Evolutionary conservation across 2,113 vertebrate species (phyloP).

Genomic region (Laticauda laticaudata): DNA sequence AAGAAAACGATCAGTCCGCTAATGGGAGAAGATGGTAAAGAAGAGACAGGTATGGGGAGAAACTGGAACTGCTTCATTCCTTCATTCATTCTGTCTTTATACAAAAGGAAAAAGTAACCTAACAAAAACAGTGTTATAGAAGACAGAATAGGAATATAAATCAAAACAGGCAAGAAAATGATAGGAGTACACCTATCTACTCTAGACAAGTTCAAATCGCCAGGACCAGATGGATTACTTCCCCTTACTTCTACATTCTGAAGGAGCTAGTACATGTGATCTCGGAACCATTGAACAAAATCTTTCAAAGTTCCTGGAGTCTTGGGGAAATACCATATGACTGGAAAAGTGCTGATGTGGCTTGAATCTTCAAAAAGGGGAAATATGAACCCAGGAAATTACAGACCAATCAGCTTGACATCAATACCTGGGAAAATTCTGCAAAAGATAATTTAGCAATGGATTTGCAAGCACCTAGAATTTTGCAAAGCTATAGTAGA

Average conservation of each 20-base stretch:
- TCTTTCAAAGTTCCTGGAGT: background rate
- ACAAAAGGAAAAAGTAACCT: too few species aligned
- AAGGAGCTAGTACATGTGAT: background rate
- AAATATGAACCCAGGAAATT: background rate
- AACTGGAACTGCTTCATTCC: too few species aligned
- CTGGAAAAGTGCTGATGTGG: background rate
- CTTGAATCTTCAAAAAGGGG: background rate
- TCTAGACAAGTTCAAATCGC: background rate
- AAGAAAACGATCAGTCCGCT: too few species aligned
- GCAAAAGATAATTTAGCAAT: background rate
- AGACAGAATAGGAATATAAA: background rate
- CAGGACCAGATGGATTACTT: background rate
- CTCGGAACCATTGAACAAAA: background rate
- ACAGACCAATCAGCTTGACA: background rate
- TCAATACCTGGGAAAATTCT: background rate
- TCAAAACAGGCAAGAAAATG: background rate
- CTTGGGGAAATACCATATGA: background rate
- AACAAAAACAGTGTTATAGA: background rate
- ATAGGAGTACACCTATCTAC: background rate
- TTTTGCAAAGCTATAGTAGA: background rate
- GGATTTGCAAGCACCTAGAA: background rate
- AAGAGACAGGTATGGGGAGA: too few species aligned
- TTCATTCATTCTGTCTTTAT: too few species aligned
- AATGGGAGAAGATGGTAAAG: too few species aligned
- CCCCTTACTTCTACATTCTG: background rate